Percentiles rank a stretch among this genome's conserved stretches.
phyloP scores from a whole-genome alignment of 2,797 vertebrate species.

The Etheostoma nigrum region DNA sequence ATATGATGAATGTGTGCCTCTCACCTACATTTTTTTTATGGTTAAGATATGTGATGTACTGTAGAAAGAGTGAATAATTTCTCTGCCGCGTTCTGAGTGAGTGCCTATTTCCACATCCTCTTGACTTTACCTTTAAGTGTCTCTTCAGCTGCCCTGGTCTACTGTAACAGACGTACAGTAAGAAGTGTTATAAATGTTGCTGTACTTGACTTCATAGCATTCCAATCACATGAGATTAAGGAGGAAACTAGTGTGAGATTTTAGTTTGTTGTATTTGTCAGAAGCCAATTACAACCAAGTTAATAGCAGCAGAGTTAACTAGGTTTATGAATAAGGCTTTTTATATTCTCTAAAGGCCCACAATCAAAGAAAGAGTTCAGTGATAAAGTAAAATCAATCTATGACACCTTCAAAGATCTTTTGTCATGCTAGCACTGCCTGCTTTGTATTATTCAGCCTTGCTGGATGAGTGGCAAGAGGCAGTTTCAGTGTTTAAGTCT shows the following conservation, averaged over 20 bases:
- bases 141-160: slow-evolving; percentile 28
- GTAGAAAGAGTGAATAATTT: slow-evolving; percentile 32
- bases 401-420: slow-evolving; percentile 4
- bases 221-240: slow-evolving; percentile 64
- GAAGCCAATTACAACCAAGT: not conserved
- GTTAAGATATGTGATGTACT: not conserved
- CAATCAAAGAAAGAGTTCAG: slow-evolving; percentile 24
- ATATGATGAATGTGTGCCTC: slow-evolving; percentile 29
- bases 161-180: slow-evolving; percentile 12
- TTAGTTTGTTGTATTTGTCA: slow-evolving; percentile 24
- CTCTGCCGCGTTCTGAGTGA: slow-evolving; percentile 39
- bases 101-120: slow-evolving; percentile 58
- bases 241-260: slow-evolving; percentile 9
- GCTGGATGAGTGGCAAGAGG: not conserved
- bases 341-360: slow-evolving; percentile 8
- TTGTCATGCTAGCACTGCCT: slow-evolving; percentile 18
- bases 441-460: slow-evolving; percentile 6
- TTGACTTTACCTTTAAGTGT: slow-evolving; percentile 61
- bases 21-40: slow-evolving; percentile 21
- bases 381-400: not conserved
- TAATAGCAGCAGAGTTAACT: slow-evolving; percentile 25
- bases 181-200: slow-evolving; percentile 37
- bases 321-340: not conserved
- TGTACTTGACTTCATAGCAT: slow-evolving; percentile 79
- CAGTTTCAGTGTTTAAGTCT: not conserved